Base-by-base conservation (phyloP, 2,113 vertebrate species). In the Gorsachius goisagi region DNA sequence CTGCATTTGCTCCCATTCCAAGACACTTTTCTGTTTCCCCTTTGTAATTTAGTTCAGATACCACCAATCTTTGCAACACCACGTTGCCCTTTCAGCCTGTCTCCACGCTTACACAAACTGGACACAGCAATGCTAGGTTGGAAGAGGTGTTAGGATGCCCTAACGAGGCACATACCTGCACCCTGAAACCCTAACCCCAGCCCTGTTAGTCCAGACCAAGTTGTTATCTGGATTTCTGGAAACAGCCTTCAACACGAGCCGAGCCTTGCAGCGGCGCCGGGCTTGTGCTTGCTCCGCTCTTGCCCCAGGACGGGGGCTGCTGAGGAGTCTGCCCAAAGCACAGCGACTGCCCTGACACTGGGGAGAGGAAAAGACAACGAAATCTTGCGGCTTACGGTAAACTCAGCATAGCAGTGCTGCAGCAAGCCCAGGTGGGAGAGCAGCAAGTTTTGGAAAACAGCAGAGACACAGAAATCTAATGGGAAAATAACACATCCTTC, bases 181-280 rank as follows among this genome's bases (percentile, higher is more conserved):
- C 10, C 14, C 62, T 75, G 33, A 52, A 83, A 37, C 32, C 32
- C 17, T 13, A 87, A 69, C 11, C 47, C 20, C 41, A 41, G 53
- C 35, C 27, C 27, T 56, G 1, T 27, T 9, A 45, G 23, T 33
- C 12, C 62, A 56, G 44, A 53, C 9, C 33, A 16, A 28, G 26
- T 10, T 33, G 52, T 9, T 4, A 14, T 41, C 32, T 17, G 17
- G 26, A 58, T 79, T 68, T 58, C 44, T 79, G 58, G 68, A 47
- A 80, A 14, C 1, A 13, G 19, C 19, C 59, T 82, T 84, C 52
- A 17, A 0, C 0, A 20, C 0, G 0, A 26, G 15, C 64, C 0
- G 2, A 44, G 41, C 33, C 27, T 47, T 82, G 41, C 41, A 44
- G 41, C 41, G 0, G 28, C 27, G 47, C 26, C 28, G 5, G 17